Base-by-base conservation (phyloP, 2,797 vertebrate species). In the Lutjanus campechanus region DNA sequence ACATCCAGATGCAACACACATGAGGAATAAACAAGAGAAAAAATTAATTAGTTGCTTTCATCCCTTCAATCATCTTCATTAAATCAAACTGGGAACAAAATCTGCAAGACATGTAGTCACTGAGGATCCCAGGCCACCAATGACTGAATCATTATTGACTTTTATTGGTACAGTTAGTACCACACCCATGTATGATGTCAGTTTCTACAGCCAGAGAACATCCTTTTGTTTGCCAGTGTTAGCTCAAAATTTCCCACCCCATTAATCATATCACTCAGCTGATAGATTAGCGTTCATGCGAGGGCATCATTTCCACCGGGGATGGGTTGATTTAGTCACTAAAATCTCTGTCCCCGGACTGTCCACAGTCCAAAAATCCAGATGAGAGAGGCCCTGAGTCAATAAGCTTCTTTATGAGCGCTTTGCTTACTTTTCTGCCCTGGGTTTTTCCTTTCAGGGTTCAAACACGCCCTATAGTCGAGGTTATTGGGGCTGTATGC, bases 171-270 rank as follows among this genome's bases (percentile, higher is more conserved):
- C 41, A 76, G 43, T 36, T 36, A 4, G 5, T 7, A 46, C 41
- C 29, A 50, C 62, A 53, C 62, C 77, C 62, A n/a, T 56, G 44
- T 7, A 8, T 63, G 62, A 54, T 44, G 11, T 70, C 47, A 65
- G 53, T 11, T 2, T 43, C 29, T 41, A 44, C 75, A 44, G 61
- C 72, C 67, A 51, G 20, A n/a, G 17, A 25, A 25, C 61, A 70
- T 62, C 65, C 56, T 44, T 61, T 6, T 25, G 25, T 1, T n/a
- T 60, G 17, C 16, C 41, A 70, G 8, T 2, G 13, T 74, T 55
- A 60, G 44, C 44, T 59, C 16, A 49, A 46, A 4, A 54, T 60
- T 47, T 65, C 10, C 17, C 46, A 53, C 19, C 40, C 46, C 58
- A 68, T 54, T 11, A 54, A 67, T 67, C 49, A 46, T 53, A 10